Percentiles rank a stretch among this genome's conserved stretches.
Conservation (phyloP, 2,113 vertebrate species). For the Pongo abelii region DNA sequence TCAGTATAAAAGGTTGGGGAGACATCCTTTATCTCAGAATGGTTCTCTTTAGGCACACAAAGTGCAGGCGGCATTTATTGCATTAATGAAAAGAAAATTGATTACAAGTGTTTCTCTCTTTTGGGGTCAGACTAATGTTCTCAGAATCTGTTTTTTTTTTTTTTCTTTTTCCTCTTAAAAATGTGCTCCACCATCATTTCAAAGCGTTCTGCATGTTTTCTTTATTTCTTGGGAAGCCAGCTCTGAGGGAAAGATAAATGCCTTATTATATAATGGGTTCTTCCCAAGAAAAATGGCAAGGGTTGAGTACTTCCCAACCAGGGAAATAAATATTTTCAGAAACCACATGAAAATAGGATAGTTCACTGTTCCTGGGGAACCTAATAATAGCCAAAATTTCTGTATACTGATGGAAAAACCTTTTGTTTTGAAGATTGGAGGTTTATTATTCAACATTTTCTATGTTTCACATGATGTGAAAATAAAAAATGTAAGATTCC, state of each 20-base stretch:
- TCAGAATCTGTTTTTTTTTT: conserved; percentile 13
- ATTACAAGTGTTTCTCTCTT: conserved; percentile 73
- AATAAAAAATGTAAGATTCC: conserved; percentile 25
- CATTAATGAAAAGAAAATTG: conserved; percentile 80
- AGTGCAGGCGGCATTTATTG: conserved; percentile 77
- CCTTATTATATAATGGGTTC: conserved; percentile 54
- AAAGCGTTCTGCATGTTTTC: conserved; percentile 60
- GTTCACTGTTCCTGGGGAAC: background rate
- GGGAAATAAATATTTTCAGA: conserved; percentile 67
- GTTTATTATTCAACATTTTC: conserved; percentile 3
- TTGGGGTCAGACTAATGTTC: conserved; percentile 70
- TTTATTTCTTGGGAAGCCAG: conserved; percentile 50
- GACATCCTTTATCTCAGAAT: conserved; percentile 81
- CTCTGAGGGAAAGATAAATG: background rate
- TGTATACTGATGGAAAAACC: background rate
- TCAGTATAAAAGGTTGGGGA: conserved; percentile 82
- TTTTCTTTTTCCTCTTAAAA: conserved; percentile 21
- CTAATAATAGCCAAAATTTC: background rate
- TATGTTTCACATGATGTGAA: background rate
- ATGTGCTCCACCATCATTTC: conserved; percentile 57
- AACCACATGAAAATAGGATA: background rate
- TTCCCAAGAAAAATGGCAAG: conserved; percentile 54
- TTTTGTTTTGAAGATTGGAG: conserved; percentile 20
- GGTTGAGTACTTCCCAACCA: conserved; percentile 7
- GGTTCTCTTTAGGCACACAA: conserved; percentile 79